Evolutionary conservation across 2,888 invertebrate genomes (phyloP), one percentile per base, ranked within the genome.

Genomic region (Eupithecia dodoneata): DNA sequence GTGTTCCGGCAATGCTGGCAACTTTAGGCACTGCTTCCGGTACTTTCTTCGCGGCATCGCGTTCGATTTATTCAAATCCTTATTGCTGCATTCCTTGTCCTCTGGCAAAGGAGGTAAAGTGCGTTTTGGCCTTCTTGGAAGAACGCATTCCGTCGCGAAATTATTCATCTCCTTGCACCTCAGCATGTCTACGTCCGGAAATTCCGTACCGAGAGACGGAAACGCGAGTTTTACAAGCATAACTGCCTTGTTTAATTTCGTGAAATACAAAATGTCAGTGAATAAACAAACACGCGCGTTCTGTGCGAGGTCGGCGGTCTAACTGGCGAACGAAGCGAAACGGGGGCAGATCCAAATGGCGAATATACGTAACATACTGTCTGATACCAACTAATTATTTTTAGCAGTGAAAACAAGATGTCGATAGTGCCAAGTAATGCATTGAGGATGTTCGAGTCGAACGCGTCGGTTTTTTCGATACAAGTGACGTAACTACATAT

Each of bases 11-110:
- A 94, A 77, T 0, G 91, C 90, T 75, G 94, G 94, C 44, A 94
- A 83, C 63, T 89, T 87, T 0, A 92, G 82, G 52, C 89, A 89
- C 76, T 91, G 92, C 49, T 88, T 90, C 76, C 94, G 87, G 80
- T 91, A 87, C 80, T 92, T 92, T 63, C 91, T 88, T 77, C 90
- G 88, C 44, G 88, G 87, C 49, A 89, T 87, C 76, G 87, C 82
- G 77, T 89, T 88, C 77, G 88, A 87, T 79, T 90, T 93, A 76
- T 89, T 91, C 75, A 92, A 81, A 71, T 93, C 94, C 0, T 83
- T 86, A 76, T 87, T 92, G 75, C 90, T 91, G 87, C 93, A 93
- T 80, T 94, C 94, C 79, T 92, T 92, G 81, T 94, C 94, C 80
- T 94, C 94, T 0, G 93, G 94, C 41, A 94, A 81, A 2, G 94